A percentile compares a stretch with the other conserved stretches of the same genome.
Conservation (phyloP, 2,888 invertebrate genomes). For the Mimas tiliae region DNA sequence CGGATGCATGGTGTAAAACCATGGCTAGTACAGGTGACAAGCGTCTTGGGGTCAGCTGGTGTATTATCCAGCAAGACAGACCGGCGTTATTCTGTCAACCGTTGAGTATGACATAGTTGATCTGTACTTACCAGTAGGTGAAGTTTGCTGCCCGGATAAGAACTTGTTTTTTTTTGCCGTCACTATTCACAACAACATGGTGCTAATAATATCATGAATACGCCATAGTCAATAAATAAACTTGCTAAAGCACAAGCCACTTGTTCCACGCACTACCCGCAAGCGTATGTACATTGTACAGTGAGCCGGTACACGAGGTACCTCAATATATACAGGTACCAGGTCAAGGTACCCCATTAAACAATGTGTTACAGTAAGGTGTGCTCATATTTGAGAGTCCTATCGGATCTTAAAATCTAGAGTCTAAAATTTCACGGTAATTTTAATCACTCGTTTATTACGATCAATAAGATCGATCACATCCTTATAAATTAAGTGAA, state of each 20-base stretch:
- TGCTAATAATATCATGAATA: background rate
- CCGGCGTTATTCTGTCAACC: background rate
- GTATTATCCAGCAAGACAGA: background rate
- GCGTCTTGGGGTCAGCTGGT: background rate
- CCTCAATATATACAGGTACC: constrained; percentile 22
- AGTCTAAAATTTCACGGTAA: too few species aligned
- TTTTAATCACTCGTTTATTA: too few species aligned
- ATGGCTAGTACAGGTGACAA: background rate
- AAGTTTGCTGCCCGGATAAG: background rate
- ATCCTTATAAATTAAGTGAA: too few species aligned
- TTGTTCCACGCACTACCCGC: constrained; percentile 61
- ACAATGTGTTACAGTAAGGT: too few species aligned
- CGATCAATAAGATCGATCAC: too few species aligned
- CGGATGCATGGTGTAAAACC: background rate
- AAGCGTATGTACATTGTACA: constrained; percentile 39
- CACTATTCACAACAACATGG: constrained; percentile 11
- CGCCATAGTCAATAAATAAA: constrained; percentile 21
- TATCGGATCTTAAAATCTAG: too few species aligned
- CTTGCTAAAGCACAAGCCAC: constrained; percentile 35
- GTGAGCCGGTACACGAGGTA: constrained; percentile 39
- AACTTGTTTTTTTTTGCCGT: background rate
- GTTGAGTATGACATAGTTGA: too few species aligned
- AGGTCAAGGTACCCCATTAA: background rate
- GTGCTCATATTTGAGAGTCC: too few species aligned
- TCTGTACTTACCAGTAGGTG: background rate